Evolutionary conservation across 1,140 invertebrate genomes (phyloP).

Genomic region (Whitmania pigra): DNA sequence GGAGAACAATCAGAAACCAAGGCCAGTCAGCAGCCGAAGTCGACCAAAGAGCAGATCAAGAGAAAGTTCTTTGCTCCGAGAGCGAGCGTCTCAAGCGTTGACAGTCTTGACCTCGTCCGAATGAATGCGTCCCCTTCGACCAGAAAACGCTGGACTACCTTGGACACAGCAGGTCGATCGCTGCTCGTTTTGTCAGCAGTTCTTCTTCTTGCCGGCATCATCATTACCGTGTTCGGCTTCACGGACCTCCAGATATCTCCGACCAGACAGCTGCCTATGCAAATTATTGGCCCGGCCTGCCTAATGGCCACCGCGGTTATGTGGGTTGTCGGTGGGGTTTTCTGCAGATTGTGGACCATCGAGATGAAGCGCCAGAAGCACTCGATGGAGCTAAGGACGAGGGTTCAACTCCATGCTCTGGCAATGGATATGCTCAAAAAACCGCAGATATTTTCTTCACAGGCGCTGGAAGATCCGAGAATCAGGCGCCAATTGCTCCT

Average conservation of each 20-base stretch:
- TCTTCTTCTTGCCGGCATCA: slow-evolving; percentile 22
- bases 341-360: slow-evolving; percentile 19
- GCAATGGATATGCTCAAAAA: slow-evolving; percentile 24
- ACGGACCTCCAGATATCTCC: slow-evolving; percentile 7
- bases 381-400: slow-evolving; percentile 18
- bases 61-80: neutral
- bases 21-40: no score
- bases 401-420: slow-evolving; percentile 23
- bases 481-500: slow-evolving; percentile 20
- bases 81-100: neutral
- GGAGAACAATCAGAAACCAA: no score
- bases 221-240: slow-evolving; percentile 23
- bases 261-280: slow-evolving; percentile 15
- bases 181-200: slow-evolving; percentile 19
- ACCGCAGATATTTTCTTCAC: slow-evolving; percentile 17
- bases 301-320: slow-evolving; percentile 20
- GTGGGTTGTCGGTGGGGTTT: slow-evolving; percentile 20
- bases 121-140: slow-evolving; percentile 10
- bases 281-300: slow-evolving; percentile 19
- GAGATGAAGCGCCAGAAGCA: slow-evolving; percentile 21
- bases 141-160: slow-evolving; percentile 18
- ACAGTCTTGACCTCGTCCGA: slow-evolving; percentile 13
- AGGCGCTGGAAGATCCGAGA: slow-evolving; percentile 18
- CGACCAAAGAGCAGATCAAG: neutral
- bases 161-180: slow-evolving; percentile 18